phyloP scores from a whole-genome alignment of 2,797 vertebrate species.

The Bradypodion pumilum region DNA sequence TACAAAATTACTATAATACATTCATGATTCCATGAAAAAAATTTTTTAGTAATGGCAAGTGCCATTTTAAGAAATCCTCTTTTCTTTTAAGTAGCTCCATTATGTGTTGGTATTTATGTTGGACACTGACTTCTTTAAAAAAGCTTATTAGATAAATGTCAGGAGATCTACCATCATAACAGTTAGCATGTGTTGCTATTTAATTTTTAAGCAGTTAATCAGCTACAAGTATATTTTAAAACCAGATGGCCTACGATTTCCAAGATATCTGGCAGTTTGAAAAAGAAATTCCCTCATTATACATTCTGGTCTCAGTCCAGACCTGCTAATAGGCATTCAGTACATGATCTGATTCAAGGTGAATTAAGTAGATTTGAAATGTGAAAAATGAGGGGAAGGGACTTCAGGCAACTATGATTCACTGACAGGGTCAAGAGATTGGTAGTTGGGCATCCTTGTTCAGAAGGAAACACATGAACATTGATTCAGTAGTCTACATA shows the following conservation, averaged over 20 bases:
- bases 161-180: slow-evolving; percentile 45
- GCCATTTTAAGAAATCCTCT: not conserved
- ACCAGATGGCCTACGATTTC: slow-evolving; percentile 49
- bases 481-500: not conserved
- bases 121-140: not conserved
- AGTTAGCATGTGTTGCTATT: slow-evolving; percentile 49
- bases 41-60: not conserved
- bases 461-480: not conserved
- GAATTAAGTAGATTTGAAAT: slow-evolving; percentile 40
- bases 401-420: slow-evolving; percentile 33
- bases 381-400: slow-evolving; percentile 23
- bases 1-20: slow-evolving; percentile 6
- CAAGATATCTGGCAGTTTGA: slow-evolving; percentile 27
- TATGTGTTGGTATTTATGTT: slow-evolving; percentile 13
- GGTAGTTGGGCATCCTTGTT: slow-evolving; percentile 11
- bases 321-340: slow-evolving; percentile 19
- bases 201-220: slow-evolving; percentile 54
- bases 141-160: slow-evolving; percentile 39
- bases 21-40: slow-evolving; percentile 15
- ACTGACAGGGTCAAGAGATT: not conserved
- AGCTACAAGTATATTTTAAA: slow-evolving; percentile 40
- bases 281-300: slow-evolving; percentile 27
- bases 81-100: slow-evolving; percentile 8
- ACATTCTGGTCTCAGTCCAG: slow-evolving; percentile 40
- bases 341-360: slow-evolving; percentile 42